Evolutionary conservation across 2,113 vertebrate species (phyloP).

Genomic region (Lepus americanus): DNA sequence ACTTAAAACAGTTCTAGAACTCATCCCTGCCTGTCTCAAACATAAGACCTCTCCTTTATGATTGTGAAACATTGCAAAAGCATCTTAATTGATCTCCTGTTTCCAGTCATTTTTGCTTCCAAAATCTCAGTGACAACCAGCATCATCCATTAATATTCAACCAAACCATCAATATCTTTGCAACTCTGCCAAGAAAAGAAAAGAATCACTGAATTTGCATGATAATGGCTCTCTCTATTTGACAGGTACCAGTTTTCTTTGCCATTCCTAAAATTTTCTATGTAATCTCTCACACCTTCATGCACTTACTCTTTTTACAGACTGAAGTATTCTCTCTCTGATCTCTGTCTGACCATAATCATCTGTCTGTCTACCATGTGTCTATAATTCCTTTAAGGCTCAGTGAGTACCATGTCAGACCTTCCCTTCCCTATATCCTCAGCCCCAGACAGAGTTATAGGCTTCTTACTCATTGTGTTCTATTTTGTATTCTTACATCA

Average conservation of each 20-base stretch:
- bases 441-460: neutral
- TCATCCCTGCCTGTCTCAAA: neutral
- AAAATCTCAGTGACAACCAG: neutral
- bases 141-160: neutral
- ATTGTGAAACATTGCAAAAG: neutral
- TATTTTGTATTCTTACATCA: neutral
- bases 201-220: neutral
- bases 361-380: neutral
- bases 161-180: neutral
- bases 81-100: neutral
- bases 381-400: neutral
- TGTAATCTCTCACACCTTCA: neutral
- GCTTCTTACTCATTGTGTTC: neutral
- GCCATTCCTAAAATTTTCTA: neutral
- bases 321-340: neutral
- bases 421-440: neutral
- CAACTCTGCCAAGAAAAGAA: neutral
- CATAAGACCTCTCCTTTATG: neutral
- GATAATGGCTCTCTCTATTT: neutral
- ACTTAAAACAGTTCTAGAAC: constrained; percentile 34
- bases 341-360: neutral
- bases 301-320: neutral
- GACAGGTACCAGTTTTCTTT: neutral
- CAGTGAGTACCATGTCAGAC: neutral
- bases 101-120: neutral